Percentiles rank a stretch among this genome's conserved stretches.
Conservation (phyloP, 2,113 vertebrate genomes). For the Neoarius graeffei region DNA sequence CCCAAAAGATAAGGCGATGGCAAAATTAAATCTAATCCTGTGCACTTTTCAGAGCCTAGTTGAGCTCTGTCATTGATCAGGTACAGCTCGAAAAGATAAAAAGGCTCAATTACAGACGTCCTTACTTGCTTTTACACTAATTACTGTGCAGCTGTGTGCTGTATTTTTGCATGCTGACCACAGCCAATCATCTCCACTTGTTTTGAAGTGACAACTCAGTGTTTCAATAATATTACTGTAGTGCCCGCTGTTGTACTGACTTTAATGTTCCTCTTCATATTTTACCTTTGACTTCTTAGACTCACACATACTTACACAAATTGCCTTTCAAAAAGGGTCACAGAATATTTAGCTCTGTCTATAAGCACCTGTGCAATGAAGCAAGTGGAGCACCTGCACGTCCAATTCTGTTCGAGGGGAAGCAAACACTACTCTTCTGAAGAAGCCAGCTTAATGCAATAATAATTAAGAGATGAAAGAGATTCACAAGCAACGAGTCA, state of each 20-base stretch:
- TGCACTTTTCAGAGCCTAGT: not conserved
- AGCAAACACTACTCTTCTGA: not conserved
- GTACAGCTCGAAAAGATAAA: conserved; percentile 24
- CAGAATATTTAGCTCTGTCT: not conserved
- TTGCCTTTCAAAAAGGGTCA: not conserved
- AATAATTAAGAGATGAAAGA: not conserved
- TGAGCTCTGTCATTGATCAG: conserved; percentile 30
- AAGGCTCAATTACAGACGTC: conserved; percentile 24
- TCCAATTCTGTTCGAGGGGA: not conserved
- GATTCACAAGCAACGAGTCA: not conserved
- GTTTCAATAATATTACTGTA: not conserved
- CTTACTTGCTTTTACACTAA: conserved; percentile 19
- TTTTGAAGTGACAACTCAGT: conserved; percentile 2
- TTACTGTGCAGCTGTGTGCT: conserved; percentile 31
- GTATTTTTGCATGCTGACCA: conserved; percentile 25
- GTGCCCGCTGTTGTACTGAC: not conserved
- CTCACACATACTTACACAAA: not conserved
- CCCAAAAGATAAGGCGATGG: not conserved
- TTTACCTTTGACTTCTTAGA: conserved; percentile 5
- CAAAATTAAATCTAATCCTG: not conserved
- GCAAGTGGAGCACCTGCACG: not conserved
- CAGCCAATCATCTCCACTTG: conserved; percentile 11
- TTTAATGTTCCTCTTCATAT: not conserved
- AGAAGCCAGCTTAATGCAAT: not conserved
- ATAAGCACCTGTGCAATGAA: not conserved